These are phyloP conservation scores for Clytia hemisphaerica DNA, from an alignment of 30 jellyfish, hydroid and myxozoan genomes.

Conservation along the genomic window DNA sequence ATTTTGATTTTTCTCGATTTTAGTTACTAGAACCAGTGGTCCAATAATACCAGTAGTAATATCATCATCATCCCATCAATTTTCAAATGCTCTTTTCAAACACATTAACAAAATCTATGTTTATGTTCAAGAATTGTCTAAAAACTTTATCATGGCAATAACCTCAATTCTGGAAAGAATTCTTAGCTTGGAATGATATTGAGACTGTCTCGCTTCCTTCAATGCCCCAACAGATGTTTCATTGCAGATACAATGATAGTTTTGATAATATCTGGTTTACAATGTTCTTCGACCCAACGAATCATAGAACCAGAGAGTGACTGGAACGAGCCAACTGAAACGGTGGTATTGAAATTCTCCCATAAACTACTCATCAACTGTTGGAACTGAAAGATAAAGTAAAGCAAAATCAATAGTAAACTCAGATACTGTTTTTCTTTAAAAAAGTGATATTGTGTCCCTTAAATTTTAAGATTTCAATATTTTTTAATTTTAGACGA, in stretches of 20 bases:
- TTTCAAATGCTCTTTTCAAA: no score
- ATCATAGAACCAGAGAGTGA: constrained; percentile 14
- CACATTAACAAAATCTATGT: no score
- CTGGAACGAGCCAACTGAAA: background rate
- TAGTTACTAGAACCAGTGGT: no score
- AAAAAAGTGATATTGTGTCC: background rate
- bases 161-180: no score
- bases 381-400: constrained; percentile 7
- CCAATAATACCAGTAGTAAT: no score
- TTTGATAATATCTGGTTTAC: constrained; percentile 23
- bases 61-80: no score
- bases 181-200: no score
- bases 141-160: no score
- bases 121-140: no score
- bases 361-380: constrained; percentile 8
- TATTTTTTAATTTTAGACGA: no score
- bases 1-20: no score
- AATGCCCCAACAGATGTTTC: constrained; percentile 3
- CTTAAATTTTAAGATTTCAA: no score
- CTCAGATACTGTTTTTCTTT: background rate
- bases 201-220: background rate
- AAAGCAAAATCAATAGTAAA: background rate
- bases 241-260: constrained; percentile 12
- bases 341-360: constrained; percentile 24
- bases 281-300: constrained; percentile 25